Evolutionary conservation across 1,140 invertebrate genomes (phyloP), one percentile per base, ranked within the genome.

Genomic region (Eriosoma lanigerum): DNA sequence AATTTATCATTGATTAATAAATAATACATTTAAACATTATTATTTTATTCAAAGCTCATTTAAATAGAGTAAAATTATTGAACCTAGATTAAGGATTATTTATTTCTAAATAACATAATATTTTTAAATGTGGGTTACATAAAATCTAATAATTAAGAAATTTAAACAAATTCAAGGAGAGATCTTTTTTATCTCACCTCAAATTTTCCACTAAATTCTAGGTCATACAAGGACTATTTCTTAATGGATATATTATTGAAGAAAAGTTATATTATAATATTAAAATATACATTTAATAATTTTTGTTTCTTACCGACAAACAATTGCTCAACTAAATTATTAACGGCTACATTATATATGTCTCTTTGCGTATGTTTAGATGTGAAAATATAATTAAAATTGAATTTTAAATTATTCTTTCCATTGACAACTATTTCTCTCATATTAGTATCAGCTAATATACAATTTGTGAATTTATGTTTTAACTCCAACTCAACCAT

Each of bases 361-460:
- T 90, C 87, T 38, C 90, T 87, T 85, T 98, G 95, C 1, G 86
- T 87, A 19, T 90, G 87, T 52, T 90, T 87, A 46, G 90, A 87
- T 76, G 90, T 88, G 84, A 96, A 94, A 0, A 96, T 94, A 88
- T 93, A 90, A 86, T 97, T 97, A 85, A 92, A 98, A 1, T 94
- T 96, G 83, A 96, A 98, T 0, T 90, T 87, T 83, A 93, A 90
- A 32, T 94, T 92, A 8, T 87, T 88, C 24, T 89, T 88, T 82
- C 90, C 88, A 48, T 78, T 78, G 1, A 96, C 89, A n/a, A 88
- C 86, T 21, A 95, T 89, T 86, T 95, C 93, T 4, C 89, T 89
- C 64, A 90, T 85, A 19, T 88, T 88, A 8, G 87, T 83, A 21
- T 91, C 86, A 0, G 90, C 88, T 52, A 91, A 87, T 5, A 83